Base-by-base conservation (phyloP, 2,888 invertebrate species). In the Chrysodeixis includens region DNA sequence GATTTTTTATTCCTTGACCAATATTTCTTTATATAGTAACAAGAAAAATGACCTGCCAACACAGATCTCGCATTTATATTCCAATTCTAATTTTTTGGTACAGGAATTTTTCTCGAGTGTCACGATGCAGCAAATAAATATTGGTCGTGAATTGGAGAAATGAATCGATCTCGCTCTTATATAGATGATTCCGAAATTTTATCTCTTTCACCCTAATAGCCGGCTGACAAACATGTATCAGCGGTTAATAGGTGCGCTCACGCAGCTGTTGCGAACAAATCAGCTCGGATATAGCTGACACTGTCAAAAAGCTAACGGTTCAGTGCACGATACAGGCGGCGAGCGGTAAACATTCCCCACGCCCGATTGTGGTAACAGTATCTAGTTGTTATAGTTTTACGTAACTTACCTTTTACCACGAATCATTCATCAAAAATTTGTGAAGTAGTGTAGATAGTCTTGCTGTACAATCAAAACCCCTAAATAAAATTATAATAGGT, bases 181-280 rank as follows among this genome's bases (percentile, higher is more conserved):
- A 86, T 90, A 88, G 90, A 89, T 88, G 92, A 88, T 90, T 91
- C 85, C 86, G 82, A 88, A 90, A 89, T 92, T 92, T 90, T 88
- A 91, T 95, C 94, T 93, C 94, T 91, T 90, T 94, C 94, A 78
- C 92, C 89, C 95, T 95, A 95, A 94, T 94, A 94, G 95, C 94
- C 94, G 94, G 90, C 94, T 94, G 94, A 94, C 94, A 93, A 94
- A 94, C 95, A 94, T 95, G 95, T 94, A 94, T 94, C 95, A 94
- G 93, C 93, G 95, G 94, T 94, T 94, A 95, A 95, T 95, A 95
- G 94, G 94, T 94, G 94, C 92, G 94, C 91, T 86, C 89, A 81
- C 92, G 93, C 94, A 95, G 94, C 94, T 95, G 94, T 92, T 91
- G 93, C 92, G 93, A 94, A 95, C 94, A 95, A 95, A 95, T 95